phyloP scores from a whole-genome alignment of 2,888 invertebrate species.

The Galeopsomyia nigrocyanea region DNA sequence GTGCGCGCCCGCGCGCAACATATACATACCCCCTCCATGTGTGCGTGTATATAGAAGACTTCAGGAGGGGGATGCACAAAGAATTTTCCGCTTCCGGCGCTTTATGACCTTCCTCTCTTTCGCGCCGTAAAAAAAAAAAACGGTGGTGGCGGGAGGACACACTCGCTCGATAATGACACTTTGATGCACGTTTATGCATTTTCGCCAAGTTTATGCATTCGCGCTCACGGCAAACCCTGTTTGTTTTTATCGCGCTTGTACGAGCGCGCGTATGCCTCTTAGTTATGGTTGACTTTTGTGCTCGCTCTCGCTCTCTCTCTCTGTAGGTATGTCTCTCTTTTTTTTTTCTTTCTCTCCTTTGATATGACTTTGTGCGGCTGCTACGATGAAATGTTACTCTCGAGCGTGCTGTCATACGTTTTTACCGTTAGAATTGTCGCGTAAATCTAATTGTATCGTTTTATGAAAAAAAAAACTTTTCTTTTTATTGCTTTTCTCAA shows the following conservation, averaged over 20 bases:
- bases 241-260: too few relatives aligned
- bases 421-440: too few relatives aligned
- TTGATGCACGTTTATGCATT: slow-evolving; percentile 45
- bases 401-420: too few relatives aligned
- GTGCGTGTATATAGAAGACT: too few relatives aligned
- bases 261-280: slow-evolving; percentile 8
- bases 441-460: too few relatives aligned
- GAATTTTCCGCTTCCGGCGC: not conserved
- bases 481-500: too few relatives aligned
- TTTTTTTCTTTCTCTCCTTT: not conserved
- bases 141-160: not conserved
- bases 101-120: not conserved
- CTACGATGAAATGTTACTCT: too few relatives aligned
- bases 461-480: too few relatives aligned
- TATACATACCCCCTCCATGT: too few relatives aligned
- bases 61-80: not conserved
- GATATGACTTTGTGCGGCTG: not conserved
- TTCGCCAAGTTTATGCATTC: slow-evolving; percentile 41
- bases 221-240: slow-evolving; percentile 11
- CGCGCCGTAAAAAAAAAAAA: slow-evolving; percentile 27
- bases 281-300: slow-evolving; percentile 5
- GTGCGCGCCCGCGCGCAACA: too few relatives aligned
- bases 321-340: not conserved
- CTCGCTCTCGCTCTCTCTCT: not conserved
- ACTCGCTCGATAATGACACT: slow-evolving; percentile 38